Evolutionary conservation across 2,797 vertebrate species (phyloP).

Genomic region (Arnoldichthys spilopterus): DNA sequence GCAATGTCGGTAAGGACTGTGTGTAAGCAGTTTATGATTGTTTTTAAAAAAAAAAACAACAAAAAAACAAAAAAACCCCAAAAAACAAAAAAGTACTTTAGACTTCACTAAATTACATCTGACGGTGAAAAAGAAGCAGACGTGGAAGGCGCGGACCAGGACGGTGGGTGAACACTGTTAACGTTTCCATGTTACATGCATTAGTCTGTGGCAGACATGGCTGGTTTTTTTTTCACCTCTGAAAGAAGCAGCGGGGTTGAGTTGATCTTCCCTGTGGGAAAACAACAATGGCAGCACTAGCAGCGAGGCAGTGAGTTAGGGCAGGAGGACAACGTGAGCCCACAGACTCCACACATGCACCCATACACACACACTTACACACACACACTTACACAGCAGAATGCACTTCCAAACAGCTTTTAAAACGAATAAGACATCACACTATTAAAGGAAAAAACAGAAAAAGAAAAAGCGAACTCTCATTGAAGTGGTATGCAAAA

Average conservation of each 20-base stretch:
- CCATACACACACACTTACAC: slow-evolving; percentile 12
- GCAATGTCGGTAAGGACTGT: slow-evolving; percentile 74
- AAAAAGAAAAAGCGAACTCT: slow-evolving; percentile 58
- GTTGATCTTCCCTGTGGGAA: slow-evolving; percentile 54
- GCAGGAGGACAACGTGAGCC: slow-evolving; percentile 60
- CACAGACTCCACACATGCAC: slow-evolving; percentile 42
- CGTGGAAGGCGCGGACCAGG: slow-evolving; percentile 44
- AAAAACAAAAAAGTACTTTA: slow-evolving; percentile 54
- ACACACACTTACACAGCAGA: slow-evolving; percentile 29
- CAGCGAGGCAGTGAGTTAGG: slow-evolving; percentile 76
- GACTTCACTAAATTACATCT: slow-evolving; percentile 49
- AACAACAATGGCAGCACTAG: slow-evolving; percentile 70
- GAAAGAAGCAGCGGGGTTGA: slow-evolving; percentile 68
- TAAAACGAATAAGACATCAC: slow-evolving; percentile 48
- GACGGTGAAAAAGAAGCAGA: slow-evolving; percentile 49
- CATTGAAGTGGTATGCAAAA: slow-evolving; percentile 67
- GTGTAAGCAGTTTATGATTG: slow-evolving; percentile 69
- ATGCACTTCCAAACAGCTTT: slow-evolving; percentile 58
- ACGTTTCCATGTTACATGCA: slow-evolving; percentile 73
- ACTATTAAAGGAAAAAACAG: slow-evolving; percentile 47
- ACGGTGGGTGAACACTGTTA: slow-evolving; percentile 70
- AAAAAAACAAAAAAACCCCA: slow-evolving; percentile 52
- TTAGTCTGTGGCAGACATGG: slow-evolving; percentile 67
- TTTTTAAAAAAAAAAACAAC: slow-evolving; percentile 61
- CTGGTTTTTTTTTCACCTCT: slow-evolving; percentile 58